These are phyloP conservation scores for Triplophysa yarkandensis DNA, from an alignment of 2,797 vertebrate genomes.

Conservation along the genomic window DNA sequence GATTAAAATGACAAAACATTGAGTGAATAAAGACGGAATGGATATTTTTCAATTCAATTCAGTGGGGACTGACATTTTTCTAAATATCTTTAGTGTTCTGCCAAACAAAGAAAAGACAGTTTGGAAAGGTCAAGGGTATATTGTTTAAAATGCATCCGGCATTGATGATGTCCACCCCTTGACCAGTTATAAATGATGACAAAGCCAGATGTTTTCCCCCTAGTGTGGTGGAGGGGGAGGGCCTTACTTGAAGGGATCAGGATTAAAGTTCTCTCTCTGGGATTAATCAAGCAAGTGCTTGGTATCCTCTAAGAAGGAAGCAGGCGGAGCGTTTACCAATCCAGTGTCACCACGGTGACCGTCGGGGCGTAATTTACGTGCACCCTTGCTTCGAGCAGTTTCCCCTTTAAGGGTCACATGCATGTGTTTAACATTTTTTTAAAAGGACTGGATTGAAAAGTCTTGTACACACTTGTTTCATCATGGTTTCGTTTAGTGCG, in stretches of 20 bases:
- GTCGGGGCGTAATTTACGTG: constrained; percentile 38
- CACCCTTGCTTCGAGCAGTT: constrained; percentile 4
- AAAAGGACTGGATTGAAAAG: neutral
- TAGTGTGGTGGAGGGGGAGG: neutral
- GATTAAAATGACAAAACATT: too few relatives aligned
- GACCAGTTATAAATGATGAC: too few relatives aligned
- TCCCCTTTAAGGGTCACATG: constrained; percentile 22
- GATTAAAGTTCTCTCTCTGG: constrained; percentile 49
- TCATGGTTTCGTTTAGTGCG: neutral
- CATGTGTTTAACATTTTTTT: neutral
- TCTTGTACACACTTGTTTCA: constrained; percentile 3
- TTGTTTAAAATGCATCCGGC: too few relatives aligned
- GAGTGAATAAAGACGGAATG: too few relatives aligned
- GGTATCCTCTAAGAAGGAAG: constrained; percentile 48
- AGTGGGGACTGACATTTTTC: too few relatives aligned
- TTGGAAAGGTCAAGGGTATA: too few relatives aligned
- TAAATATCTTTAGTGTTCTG: too few relatives aligned
- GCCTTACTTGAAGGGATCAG: constrained; percentile 16
- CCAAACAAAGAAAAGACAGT: too few relatives aligned
- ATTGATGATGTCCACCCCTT: too few relatives aligned
- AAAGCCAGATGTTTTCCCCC: constrained; percentile 44
- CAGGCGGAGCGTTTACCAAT: constrained; percentile 48
- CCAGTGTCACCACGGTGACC: constrained; percentile 31
- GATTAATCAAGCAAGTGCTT: constrained; percentile 65
- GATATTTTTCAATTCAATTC: too few relatives aligned